A percentile compares a stretch with the other conserved stretches of the same genome.
Conservation (phyloP, 1,140 invertebrate genomes). For the Cardiocondyla obscurior region DNA sequence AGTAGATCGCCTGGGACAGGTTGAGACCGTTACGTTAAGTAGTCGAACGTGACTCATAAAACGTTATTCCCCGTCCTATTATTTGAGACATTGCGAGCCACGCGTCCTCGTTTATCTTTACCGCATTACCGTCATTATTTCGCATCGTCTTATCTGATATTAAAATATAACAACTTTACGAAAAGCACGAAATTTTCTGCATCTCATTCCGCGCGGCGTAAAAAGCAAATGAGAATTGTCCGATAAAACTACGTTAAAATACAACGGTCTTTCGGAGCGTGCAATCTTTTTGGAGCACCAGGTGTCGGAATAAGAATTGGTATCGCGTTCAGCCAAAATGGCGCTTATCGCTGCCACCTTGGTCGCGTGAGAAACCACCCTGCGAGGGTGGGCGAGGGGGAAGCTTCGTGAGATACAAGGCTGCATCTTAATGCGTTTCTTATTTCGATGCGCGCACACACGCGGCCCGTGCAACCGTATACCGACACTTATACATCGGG, state of each 20-base stretch:
- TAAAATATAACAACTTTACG: background rate
- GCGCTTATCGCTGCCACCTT: slow-evolving; percentile 61
- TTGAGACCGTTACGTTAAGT: slow-evolving; percentile 69
- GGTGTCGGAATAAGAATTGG: slow-evolving; percentile 72
- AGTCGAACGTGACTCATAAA: slow-evolving; percentile 69
- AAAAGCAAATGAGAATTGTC: background rate
- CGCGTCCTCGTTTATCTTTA: background rate
- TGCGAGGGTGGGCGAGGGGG: background rate
- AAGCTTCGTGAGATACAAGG: slow-evolving; percentile 30
- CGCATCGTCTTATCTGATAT: background rate
- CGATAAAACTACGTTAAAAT: background rate
- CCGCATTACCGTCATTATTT: background rate
- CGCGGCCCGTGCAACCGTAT: background rate
- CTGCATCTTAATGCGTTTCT: slow-evolving; percentile 66
- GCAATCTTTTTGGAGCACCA: slow-evolving; percentile 53
- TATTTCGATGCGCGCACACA: slow-evolving; percentile 40
- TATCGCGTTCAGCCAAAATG: slow-evolving; percentile 70
- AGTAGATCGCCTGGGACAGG: slow-evolving; percentile 63
- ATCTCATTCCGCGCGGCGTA: background rate
- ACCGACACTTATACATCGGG: slow-evolving; percentile 8
- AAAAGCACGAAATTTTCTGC: background rate
- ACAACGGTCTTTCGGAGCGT: background rate
- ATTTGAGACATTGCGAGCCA: background rate
- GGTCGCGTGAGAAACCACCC: slow-evolving; percentile 59
- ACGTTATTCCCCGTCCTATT: background rate